These are phyloP conservation scores for Drosophila testacea DNA, from an alignment of 2,888 invertebrate species.

Conservation along the genomic window DNA sequence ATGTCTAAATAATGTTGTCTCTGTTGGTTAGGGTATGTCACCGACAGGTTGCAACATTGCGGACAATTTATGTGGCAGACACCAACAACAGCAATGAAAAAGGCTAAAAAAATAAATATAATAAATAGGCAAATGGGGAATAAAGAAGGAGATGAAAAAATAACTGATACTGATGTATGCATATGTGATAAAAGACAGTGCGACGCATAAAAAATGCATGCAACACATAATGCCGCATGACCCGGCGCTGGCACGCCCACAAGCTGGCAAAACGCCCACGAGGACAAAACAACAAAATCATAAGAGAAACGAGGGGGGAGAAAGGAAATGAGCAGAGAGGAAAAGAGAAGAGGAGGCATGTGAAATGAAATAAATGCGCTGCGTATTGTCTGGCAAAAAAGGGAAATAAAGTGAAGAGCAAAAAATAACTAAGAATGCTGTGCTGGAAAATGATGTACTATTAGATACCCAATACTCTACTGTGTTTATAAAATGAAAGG, in stretches of 20 bases:
- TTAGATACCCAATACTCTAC: not conserved
- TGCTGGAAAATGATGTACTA: not conserved
- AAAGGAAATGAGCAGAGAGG: not conserved
- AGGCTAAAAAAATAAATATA: slow-evolving; percentile 39
- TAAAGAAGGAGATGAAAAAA: slow-evolving; percentile 4
- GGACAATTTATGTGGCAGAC: slow-evolving; percentile 64
- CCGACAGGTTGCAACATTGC: slow-evolving; percentile 43
- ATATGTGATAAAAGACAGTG: slow-evolving; percentile 75
- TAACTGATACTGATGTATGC: slow-evolving; percentile 64
- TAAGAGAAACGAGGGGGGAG: not conserved
- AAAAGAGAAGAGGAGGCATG: slow-evolving; percentile 3
- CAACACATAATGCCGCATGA: slow-evolving; percentile 73
- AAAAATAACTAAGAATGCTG: slow-evolving; percentile 31
- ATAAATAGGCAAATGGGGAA: slow-evolving; percentile 26
- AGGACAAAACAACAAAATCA: slow-evolving; percentile 10
- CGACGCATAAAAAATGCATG: slow-evolving; percentile 73
- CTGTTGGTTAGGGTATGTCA: slow-evolving; percentile 30
- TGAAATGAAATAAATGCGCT: slow-evolving; percentile 59
- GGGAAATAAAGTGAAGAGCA: slow-evolving; percentile 47
- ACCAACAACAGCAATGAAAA: slow-evolving; percentile 32
- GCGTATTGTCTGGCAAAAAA: slow-evolving; percentile 54
- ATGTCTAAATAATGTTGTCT: slow-evolving; percentile 12
- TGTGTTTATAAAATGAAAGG: too few species aligned
- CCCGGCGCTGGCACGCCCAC: slow-evolving; percentile 63
- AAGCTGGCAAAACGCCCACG: slow-evolving; percentile 40